These are phyloP conservation scores for Tympanoctomys barrerae DNA, from an alignment of 2,797 vertebrate genomes.

Conservation along the genomic window DNA sequence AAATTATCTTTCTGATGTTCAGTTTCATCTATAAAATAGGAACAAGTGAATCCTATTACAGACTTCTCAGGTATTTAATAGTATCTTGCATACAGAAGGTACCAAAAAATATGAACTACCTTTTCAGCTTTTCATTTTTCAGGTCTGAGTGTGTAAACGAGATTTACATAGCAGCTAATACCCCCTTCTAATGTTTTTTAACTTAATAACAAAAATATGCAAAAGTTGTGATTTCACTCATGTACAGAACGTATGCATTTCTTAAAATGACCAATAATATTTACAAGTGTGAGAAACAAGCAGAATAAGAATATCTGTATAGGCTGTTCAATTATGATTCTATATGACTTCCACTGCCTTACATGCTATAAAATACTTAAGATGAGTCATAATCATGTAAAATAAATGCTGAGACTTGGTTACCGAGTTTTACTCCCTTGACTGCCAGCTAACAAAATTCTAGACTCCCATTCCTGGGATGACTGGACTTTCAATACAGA, in stretches of 20 bases:
- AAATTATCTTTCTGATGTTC: not conserved
- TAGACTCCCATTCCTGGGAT: not conserved
- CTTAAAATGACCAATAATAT: not conserved
- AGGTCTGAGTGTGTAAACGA: not conserved
- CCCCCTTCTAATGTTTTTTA: not conserved
- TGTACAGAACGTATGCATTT: not conserved
- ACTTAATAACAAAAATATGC: not conserved
- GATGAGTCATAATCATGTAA: not conserved
- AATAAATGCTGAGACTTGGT: not conserved
- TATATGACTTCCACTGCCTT: not conserved
- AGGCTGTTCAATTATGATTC: not conserved
- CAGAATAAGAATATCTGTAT: not conserved
- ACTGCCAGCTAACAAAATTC: not conserved
- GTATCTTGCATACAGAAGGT: not conserved
- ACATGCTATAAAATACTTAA: not conserved
- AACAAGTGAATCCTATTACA: not conserved
- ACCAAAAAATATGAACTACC: not conserved
- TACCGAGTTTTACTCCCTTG: not conserved
- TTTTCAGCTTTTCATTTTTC: not conserved
- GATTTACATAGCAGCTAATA: not conserved
- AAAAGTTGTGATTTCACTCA: not conserved
- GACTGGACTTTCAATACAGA: constrained; percentile 6
- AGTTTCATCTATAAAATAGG: not conserved
- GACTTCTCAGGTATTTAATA: not conserved
- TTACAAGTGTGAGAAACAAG: not conserved